phyloP scores from a whole-genome alignment of 1,140 invertebrate genomes.

The Octopus bimaculoides region DNA sequence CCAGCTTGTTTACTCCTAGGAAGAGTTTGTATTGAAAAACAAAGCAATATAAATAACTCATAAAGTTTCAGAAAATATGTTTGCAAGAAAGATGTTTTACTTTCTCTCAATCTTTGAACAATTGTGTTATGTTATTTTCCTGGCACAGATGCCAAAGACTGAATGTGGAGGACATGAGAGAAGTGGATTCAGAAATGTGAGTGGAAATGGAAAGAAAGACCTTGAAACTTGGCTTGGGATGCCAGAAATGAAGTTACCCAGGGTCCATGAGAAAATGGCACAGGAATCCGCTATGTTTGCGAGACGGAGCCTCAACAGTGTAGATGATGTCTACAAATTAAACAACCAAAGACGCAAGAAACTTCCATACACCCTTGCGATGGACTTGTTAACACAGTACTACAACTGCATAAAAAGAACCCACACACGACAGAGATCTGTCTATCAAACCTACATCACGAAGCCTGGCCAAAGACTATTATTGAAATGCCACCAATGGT shows the following conservation, averaged over 20 bases:
- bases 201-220: neutral
- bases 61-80: too few relatives aligned
- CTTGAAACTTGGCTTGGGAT: neutral
- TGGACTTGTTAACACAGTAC: neutral
- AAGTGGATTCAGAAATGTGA: too few relatives aligned
- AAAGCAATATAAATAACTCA: too few relatives aligned
- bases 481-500: constrained; percentile 15
- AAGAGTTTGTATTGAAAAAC: too few relatives aligned
- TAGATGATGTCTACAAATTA: neutral
- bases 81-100: too few relatives aligned
- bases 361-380: neutral
- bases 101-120: too few relatives aligned
- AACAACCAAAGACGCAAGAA: neutral
- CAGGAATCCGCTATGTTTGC: neutral
- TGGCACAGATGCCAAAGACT: too few relatives aligned
- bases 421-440: neutral
- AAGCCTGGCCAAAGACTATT: neutral
- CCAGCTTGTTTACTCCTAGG: too few relatives aligned
- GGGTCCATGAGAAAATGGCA: neutral
- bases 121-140: too few relatives aligned
- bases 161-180: too few relatives aligned
- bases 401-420: neutral
- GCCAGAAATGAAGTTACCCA: neutral
- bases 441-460: neutral
- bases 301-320: neutral